Evolutionary conservation across 2,113 vertebrate genomes (phyloP), one percentile per base, ranked within the genome.

Genomic region (Apteryx owenii): DNA sequence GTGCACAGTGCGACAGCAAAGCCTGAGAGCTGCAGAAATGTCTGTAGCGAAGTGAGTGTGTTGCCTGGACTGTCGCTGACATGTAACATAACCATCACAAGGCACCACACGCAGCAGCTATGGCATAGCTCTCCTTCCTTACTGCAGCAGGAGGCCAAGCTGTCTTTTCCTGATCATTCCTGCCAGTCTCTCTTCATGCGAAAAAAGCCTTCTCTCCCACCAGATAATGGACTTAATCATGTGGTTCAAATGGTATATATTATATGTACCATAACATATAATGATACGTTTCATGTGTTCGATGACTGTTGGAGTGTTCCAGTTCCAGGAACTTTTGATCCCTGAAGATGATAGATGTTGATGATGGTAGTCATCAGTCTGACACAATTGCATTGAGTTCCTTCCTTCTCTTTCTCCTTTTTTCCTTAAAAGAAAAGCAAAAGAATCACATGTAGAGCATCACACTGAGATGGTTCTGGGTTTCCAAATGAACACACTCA

Each of bases 241-340:
- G 38, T 69, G 58, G 33, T 58, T 85, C 29, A 83, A 83, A 38
- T 46, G n/a, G 12, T 29, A 40, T 7, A 51, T 76, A 2, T 36
- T 42, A 54, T 66, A 26, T 10, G 1, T 19, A 33, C 36, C 1
- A 0, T 76, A 66, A 11, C 1, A 1, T 38, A 12, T 29, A 36
- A 40, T 3, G 3, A 11, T 48, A 19, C 18, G 4, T 88, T 66
- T 33, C n/a, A 1, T 69, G 3, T 8, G 6, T 75, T 79, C 20
- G 25, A 29, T 51, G 25, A 5, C 53, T 53, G 21, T 13, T 40
- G 25, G 19, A 65, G n/a, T 5, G 23, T 77, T 81, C 66, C 77
- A 89, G 16, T 77, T 44, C 38, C 61, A 50, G 68, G 44, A 80
- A 10, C 16, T 87, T 90, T 44, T 84, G 54, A 29, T 61, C 38